These are phyloP conservation scores for Hydrozoanthus tunicans DNA, from an alignment of 64 coral and sea anemone species.

Conservation along the genomic window DNA sequence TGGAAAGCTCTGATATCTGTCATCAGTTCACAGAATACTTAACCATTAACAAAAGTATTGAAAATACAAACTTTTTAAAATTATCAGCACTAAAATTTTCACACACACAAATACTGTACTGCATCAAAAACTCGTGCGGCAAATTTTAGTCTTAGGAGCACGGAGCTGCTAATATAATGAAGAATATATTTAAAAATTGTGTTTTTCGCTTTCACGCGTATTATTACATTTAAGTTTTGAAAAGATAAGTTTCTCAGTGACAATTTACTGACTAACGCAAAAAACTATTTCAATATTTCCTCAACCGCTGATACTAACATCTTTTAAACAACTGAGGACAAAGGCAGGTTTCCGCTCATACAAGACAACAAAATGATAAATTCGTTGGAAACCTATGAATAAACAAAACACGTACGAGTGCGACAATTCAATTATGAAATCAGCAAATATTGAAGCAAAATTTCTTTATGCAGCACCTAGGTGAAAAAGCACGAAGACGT, in stretches of 20 bases:
- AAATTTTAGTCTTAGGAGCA: too few species aligned
- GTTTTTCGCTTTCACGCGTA: not conserved
- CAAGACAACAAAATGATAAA: slow-evolving; percentile 13
- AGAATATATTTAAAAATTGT: not conserved
- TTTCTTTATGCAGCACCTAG: not conserved
- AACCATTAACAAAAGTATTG: too few species aligned
- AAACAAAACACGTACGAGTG: not conserved
- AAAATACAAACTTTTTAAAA: too few species aligned
- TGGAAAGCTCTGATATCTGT: too few species aligned
- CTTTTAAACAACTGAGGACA: too few species aligned
- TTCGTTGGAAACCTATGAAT: slow-evolving; percentile 8
- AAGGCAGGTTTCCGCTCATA: not conserved
- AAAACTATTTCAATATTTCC: not conserved
- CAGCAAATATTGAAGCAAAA: not conserved
- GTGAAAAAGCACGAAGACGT: not conserved
- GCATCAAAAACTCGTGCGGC: too few species aligned
- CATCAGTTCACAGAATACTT: too few species aligned
- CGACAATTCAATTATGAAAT: not conserved
- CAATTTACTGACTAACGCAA: slow-evolving; percentile 4
- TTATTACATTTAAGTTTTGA: slow-evolving; percentile 7
- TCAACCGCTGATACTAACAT: not conserved
- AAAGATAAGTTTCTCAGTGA: not conserved
- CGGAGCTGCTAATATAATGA: not conserved
- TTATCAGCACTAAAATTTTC: too few species aligned
- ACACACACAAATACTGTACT: too few species aligned